Evolutionary conservation across 2,888 invertebrate species (phyloP), one percentile per base, ranked within the genome.

Genomic region (Acrobasis suavella): DNA sequence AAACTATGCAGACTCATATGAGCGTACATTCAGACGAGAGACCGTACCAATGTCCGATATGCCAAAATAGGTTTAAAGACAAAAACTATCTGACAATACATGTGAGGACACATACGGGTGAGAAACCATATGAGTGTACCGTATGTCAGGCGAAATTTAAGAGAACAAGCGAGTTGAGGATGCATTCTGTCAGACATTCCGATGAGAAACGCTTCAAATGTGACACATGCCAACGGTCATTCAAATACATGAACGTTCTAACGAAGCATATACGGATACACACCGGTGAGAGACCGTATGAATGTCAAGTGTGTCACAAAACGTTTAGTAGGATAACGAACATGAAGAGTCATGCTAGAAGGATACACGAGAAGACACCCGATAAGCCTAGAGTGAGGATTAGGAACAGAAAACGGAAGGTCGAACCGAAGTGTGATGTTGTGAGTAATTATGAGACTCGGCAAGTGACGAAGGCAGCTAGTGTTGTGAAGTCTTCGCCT

Each of bases 51-150:
- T 46, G 62, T 56, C 42, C 54, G 17, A 38, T 16, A 37, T 55
- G 54, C 9, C 46, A 56, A 8, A 56, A 56, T 10, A 42, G 56
- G n/a, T 56, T 56, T 42, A 56, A 56, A 17, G 56, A 56, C 9
- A 56, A 56, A 39, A 56, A 56, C 46, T 56, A 56, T 9, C 14
- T 56, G 9, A 56, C 42, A 9, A 56, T 56, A 56, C 56, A 56
- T n/a, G 42, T 38, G 14, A 63, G 61, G 46, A 38, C 61, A 0
- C 65, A 70, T 37, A 64, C 60, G 5, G 62, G 63, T 15, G 63
- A 69, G 1, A 67, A 58, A 50, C 66, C 67, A 5, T 69, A 59
- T 16, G 46, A 38, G 14, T 72, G 72, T 61, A 42, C 59, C 7
- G 14, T 65, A 0, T 72, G 70, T 7, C 42, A 56, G 2, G 56